Percentiles rank a stretch among this genome's conserved stretches.
Evolutionary conservation across 2,888 invertebrate species (phyloP).

Genomic region (Callimorpha dominula): DNA sequence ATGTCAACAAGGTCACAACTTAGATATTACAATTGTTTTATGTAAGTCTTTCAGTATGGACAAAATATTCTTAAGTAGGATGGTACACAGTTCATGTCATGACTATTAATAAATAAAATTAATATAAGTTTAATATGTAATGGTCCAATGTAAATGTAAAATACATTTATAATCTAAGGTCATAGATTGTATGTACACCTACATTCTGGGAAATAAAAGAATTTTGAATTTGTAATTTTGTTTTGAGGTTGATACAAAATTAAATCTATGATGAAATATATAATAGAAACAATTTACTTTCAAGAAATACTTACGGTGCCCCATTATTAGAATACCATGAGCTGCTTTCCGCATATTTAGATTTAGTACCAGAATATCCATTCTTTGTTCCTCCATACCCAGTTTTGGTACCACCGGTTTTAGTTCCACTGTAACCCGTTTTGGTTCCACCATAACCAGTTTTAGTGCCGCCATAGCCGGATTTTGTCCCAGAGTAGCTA

Average conservation of each 20-base stretch:
- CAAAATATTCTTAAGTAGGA: too few species aligned
- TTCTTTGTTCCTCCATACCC: conserved; percentile 39
- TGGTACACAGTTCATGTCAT: too few species aligned
- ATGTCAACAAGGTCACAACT: too few species aligned
- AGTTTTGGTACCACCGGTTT: conserved; percentile 38
- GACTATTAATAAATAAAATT: too few species aligned
- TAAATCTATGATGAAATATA: too few species aligned
- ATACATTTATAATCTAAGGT: too few species aligned
- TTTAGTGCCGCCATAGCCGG: conserved; percentile 51
- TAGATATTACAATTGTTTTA: too few species aligned
- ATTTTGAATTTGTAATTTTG: neutral
- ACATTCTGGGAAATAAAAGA: neutral
- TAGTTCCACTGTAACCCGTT: conserved; percentile 52
- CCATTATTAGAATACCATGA: conserved; percentile 69
- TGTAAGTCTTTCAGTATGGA: too few species aligned
- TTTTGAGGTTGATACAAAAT: neutral
- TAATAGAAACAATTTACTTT: neutral
- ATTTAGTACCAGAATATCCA: conserved; percentile 37
- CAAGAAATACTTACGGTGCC: conserved; percentile 60
- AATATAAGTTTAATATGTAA: too few species aligned
- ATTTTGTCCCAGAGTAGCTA: conserved; percentile 56
- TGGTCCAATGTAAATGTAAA: too few species aligned
- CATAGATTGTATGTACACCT: neutral
- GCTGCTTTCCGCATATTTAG: conserved; percentile 61
- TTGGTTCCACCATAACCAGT: conserved; percentile 50